phyloP scores from a whole-genome alignment of 2,113 vertebrate species.

The Elachura formosa region DNA sequence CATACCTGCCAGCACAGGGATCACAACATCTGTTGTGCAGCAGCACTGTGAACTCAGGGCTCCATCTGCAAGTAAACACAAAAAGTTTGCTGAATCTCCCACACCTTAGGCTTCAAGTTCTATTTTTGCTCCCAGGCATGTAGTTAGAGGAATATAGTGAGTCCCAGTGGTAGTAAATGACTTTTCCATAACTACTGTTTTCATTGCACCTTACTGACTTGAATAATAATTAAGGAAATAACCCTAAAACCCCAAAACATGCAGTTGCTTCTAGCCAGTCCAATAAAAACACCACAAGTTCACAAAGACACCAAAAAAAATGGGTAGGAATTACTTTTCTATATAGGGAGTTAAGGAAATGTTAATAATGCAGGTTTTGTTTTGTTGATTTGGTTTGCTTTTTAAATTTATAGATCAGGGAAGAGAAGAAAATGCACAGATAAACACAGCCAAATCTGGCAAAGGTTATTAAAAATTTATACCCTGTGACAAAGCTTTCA shows the following conservation, averaged over 20 bases:
- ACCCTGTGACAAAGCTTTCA: background rate
- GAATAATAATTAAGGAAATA: background rate
- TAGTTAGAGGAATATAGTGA: background rate
- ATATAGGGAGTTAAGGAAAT: background rate
- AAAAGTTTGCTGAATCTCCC: background rate
- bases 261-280: background rate
- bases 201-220: background rate
- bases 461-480: slow-evolving; percentile 42
- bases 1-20: background rate
- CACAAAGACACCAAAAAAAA: background rate
- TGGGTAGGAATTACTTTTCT: background rate
- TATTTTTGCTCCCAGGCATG: background rate
- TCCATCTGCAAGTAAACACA: background rate
- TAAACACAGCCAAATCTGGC: background rate
- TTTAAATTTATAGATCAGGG: background rate
- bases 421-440: background rate
- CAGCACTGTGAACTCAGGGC: background rate
- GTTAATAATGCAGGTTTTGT: background rate
- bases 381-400: background rate
- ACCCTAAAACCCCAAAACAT: background rate
- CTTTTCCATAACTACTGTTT: background rate
- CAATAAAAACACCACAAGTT: background rate
- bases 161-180: background rate
- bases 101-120: background rate
- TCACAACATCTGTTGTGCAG: background rate